phyloP scores from a whole-genome alignment of 2,888 invertebrate species.

The Stenurella melanura region DNA sequence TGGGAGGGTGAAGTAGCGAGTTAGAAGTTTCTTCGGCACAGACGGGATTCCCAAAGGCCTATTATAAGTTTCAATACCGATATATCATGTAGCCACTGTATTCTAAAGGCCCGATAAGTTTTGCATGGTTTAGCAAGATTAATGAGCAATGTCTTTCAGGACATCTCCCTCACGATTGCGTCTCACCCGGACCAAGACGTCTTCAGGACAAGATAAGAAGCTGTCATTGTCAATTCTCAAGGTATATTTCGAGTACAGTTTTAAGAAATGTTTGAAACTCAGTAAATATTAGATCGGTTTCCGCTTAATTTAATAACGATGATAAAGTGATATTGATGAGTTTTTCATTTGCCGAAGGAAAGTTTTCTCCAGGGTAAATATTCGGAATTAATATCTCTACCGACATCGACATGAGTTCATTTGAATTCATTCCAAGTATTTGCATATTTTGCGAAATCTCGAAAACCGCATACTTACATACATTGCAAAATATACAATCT shows the following conservation, averaged over 20 bases:
- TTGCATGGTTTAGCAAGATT: conserved; percentile 73
- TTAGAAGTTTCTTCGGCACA: conserved; percentile 58
- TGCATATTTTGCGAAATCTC: too few relatives aligned
- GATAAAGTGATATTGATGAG: conserved; percentile 28
- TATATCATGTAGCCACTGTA: conserved; percentile 71
- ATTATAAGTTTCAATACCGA: conserved; percentile 72
- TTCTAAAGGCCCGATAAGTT: conserved; percentile 69
- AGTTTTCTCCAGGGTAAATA: conserved; percentile 5
- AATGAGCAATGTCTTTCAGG: conserved; percentile 72
- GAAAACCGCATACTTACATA: too few relatives aligned
- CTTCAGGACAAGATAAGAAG: conserved; percentile 37
- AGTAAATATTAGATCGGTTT: not conserved
- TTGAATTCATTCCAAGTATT: too few relatives aligned
- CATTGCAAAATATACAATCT: too few relatives aligned
- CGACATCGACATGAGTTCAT: too few relatives aligned
- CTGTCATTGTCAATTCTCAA: conserved; percentile 35
- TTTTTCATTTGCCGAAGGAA: conserved; percentile 13
- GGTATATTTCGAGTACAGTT: conserved; percentile 1
- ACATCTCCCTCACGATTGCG: conserved; percentile 44
- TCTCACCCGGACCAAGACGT: conserved; percentile 46
- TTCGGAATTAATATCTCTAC: too few relatives aligned
- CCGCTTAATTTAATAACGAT: conserved; percentile 18
- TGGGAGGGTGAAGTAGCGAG: conserved; percentile 52
- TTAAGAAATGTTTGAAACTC: not conserved
- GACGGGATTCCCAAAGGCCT: conserved; percentile 68